Conservation (phyloP, 1,140 invertebrate species). For the Maconellicoccus hirsutus region DNA sequence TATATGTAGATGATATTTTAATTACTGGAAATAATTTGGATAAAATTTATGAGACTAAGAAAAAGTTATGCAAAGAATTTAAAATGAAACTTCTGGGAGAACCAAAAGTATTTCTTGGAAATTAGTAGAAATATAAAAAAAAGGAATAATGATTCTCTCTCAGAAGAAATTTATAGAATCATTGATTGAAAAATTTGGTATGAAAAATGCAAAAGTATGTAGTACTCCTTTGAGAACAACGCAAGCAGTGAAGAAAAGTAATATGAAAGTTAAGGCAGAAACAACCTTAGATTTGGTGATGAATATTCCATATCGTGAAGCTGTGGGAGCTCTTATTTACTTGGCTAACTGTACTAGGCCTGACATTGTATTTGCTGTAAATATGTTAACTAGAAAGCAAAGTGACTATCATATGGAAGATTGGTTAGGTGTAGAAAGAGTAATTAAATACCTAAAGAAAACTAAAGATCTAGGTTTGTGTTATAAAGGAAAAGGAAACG, state of each 20-base stretch:
- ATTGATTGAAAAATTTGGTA: too few species aligned
- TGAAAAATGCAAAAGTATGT: constrained; percentile 10
- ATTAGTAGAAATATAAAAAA: too few species aligned
- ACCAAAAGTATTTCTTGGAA: too few species aligned
- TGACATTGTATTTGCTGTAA: constrained; percentile 34
- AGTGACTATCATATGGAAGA: constrained; percentile 29
- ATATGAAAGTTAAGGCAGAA: not conserved
- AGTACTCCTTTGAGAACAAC: constrained; percentile 21
- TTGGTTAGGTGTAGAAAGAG: constrained; percentile 31
- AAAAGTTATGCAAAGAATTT: too few species aligned
- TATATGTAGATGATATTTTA: too few species aligned
- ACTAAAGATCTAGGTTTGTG: constrained; percentile 29
- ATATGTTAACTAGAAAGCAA: constrained; percentile 31
- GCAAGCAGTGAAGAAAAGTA: not conserved
- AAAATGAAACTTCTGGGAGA: too few species aligned
- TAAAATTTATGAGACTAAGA: too few species aligned
- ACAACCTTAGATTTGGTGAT: not conserved
- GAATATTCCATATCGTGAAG: constrained; percentile 29
- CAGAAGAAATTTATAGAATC: too few species aligned
- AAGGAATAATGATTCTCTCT: too few species aligned
- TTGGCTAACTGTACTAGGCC: constrained; percentile 31
- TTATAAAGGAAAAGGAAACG: not conserved
- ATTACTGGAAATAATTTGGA: too few species aligned
- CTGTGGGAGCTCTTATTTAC: constrained; percentile 33
- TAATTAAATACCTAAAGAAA: constrained; percentile 34